phyloP scores from a whole-genome alignment of 2,797 vertebrate genomes.

The Cyprinodon diabolis region DNA sequence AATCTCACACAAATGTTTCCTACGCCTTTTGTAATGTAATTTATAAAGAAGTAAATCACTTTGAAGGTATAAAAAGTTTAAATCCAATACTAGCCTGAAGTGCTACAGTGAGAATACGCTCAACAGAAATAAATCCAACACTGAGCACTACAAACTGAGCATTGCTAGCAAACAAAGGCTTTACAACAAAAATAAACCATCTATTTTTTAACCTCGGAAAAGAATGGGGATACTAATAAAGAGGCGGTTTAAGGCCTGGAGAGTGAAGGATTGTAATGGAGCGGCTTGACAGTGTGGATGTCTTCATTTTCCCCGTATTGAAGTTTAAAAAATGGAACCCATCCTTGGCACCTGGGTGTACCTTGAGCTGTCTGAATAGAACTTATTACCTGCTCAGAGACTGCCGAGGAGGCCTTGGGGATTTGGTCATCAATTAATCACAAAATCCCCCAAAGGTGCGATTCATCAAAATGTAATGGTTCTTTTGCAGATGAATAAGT shows the following conservation, averaged over 20 bases:
- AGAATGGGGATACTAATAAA: slow-evolving; percentile 44
- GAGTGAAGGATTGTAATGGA: slow-evolving; percentile 64
- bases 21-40: background rate
- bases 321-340: slow-evolving; percentile 72
- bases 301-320: slow-evolving; percentile 71
- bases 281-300: slow-evolving; percentile 61
- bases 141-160: slow-evolving; percentile 12
- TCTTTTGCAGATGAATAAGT: slow-evolving; percentile 61
- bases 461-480: slow-evolving; percentile 70
- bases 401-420: slow-evolving; percentile 59
- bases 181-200: slow-evolving; percentile 29
- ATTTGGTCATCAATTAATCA: slow-evolving; percentile 75
- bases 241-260: slow-evolving; percentile 53
- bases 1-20: background rate
- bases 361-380: slow-evolving; percentile 75
- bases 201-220: slow-evolving; percentile 25
- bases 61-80: background rate
- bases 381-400: slow-evolving; percentile 69
- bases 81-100: background rate
- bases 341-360: slow-evolving; percentile 67
- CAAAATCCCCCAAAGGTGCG: slow-evolving; percentile 61
- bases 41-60: background rate
- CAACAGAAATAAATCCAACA: slow-evolving; percentile 34
- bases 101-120: background rate
- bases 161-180: slow-evolving; percentile 25